A percentile compares a stretch with the other conserved stretches of the same genome.
These are phyloP conservation scores for Gymnopithys bicolor DNA, from an alignment of 2,797 vertebrate genomes.

Conservation along the genomic window DNA sequence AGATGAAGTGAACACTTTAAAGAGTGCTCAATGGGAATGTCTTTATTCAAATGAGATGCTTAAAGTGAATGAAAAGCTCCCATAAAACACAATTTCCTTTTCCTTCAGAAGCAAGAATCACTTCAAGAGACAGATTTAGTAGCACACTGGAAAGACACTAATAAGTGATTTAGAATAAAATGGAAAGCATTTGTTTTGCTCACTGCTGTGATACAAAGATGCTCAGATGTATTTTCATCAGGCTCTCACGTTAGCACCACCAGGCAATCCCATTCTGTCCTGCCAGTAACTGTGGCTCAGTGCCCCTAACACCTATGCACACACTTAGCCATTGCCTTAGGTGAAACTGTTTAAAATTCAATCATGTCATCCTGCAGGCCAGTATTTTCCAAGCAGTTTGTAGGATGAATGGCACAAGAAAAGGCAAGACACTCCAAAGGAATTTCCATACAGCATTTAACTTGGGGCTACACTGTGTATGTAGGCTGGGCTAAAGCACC, in stretches of 20 bases:
- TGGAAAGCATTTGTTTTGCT: neutral
- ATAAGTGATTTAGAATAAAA: neutral
- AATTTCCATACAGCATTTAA: neutral
- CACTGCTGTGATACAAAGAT: neutral
- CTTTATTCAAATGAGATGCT: slow-evolving; percentile 29
- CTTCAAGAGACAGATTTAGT: slow-evolving; percentile 11
- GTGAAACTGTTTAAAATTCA: neutral
- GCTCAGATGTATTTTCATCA: neutral
- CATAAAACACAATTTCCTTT: slow-evolving; percentile 26
- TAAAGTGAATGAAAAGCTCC: slow-evolving; percentile 14
- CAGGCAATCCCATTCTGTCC: neutral
- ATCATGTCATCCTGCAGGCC: neutral
- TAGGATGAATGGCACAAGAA: neutral
- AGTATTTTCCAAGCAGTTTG: neutral
- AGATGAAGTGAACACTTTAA: neutral
- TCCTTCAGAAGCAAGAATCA: neutral
- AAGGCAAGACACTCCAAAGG: neutral
- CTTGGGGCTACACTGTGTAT: neutral
- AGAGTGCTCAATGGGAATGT: neutral
- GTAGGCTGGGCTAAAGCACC: neutral
- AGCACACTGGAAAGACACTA: neutral
- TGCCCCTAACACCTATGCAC: neutral
- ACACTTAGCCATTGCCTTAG: neutral
- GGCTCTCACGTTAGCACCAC: rapidly evolving
- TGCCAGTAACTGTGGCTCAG: neutral